Conservation (phyloP, 2,888 invertebrate genomes). For the Xylota segnis region DNA sequence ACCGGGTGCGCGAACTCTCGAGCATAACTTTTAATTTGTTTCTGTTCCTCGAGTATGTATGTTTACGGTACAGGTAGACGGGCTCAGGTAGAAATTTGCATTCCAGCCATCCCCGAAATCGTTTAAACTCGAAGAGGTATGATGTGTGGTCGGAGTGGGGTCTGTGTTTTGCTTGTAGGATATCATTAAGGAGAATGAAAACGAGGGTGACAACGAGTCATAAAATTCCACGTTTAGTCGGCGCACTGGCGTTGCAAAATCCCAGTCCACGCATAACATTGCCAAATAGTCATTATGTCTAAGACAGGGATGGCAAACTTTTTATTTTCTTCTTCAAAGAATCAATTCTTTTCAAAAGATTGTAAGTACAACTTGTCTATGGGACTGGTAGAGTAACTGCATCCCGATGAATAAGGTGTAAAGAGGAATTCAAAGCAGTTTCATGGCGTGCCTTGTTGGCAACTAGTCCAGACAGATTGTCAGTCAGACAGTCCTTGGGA, state of each 20-base stretch:
- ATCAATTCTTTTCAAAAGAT: no score
- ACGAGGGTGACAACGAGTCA: constrained; percentile 54
- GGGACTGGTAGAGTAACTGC: no score
- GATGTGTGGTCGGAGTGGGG: constrained; percentile 23
- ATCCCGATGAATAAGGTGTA: no score
- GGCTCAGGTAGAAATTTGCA: constrained; percentile 61
- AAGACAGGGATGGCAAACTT: constrained; percentile 31
- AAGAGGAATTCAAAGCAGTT: no score
- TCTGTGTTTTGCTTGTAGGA: constrained; percentile 48
- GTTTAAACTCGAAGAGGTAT: constrained; percentile 30
- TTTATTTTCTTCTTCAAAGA: constrained; percentile 16
- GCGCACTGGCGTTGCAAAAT: constrained; percentile 23
- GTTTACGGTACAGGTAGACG: constrained; percentile 31
- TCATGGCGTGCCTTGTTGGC: no score
- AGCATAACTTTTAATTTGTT: constrained; percentile 73
- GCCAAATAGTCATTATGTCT: constrained; percentile 33
- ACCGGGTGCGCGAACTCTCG: constrained; percentile 6
- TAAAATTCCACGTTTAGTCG: constrained; percentile 49
- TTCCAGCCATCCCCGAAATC: constrained; percentile 46
- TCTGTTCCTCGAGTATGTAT: constrained; percentile 49
- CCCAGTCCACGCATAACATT: constrained; percentile 47
- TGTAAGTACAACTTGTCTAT: not conserved
- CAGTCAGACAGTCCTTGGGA: no score
- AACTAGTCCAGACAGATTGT: no score
- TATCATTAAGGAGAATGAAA: constrained; percentile 66